A percentile compares a stretch with the other conserved stretches of the same genome.
phyloP scores from a whole-genome alignment of 2,888 invertebrate species.

The Nemoura dubitans region DNA sequence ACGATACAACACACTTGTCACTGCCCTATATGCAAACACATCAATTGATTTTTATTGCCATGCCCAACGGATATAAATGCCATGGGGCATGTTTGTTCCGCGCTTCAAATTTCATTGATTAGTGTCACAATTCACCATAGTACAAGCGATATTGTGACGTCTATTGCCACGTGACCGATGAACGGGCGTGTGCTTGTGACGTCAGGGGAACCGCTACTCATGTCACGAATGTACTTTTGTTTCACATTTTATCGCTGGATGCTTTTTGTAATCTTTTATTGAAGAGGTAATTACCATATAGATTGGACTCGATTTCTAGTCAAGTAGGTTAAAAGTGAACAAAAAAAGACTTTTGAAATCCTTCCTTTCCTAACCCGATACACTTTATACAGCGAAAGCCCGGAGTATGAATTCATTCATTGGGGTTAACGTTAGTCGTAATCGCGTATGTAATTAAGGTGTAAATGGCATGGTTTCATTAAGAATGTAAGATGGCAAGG shows the following conservation, averaged over 20 bases:
- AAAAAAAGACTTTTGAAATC: neutral
- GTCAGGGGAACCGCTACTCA: too few relatives aligned
- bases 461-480: slow-evolving; percentile 31
- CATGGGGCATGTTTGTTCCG: neutral
- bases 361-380: neutral
- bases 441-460: slow-evolving; percentile 19
- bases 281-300: too few relatives aligned
- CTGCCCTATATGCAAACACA: neutral
- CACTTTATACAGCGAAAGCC: neutral
- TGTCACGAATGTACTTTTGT: too few relatives aligned
- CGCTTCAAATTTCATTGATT: slow-evolving; percentile 4
- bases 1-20: neutral
- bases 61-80: slow-evolving; percentile 3
- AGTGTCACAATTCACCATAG: neutral
- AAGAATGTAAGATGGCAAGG: slow-evolving; percentile 18
- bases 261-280: too few relatives aligned
- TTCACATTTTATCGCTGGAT: too few relatives aligned
- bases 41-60: neutral
- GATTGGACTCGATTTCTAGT: too few relatives aligned
- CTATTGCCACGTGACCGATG: neutral
- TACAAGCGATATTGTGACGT: neutral
- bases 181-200: neutral
- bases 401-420: neutral
- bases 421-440: neutral
- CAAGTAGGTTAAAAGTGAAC: neutral